Conservation (phyloP, 2,888 invertebrate species). For the Drosophila prostipennis region DNA sequence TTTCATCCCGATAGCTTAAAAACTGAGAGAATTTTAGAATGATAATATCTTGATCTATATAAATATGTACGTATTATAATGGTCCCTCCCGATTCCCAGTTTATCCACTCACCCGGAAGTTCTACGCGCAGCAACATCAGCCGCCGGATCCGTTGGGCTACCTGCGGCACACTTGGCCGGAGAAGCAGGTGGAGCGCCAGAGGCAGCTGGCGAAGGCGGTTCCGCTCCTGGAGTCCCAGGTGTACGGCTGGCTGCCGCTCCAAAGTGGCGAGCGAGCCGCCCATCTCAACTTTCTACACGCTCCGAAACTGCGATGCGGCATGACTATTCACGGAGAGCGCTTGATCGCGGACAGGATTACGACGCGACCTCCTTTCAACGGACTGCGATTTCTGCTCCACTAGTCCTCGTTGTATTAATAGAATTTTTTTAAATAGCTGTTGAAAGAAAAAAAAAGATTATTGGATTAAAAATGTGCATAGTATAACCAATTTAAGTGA, state of each 20-base stretch:
- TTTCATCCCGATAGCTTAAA: too few relatives aligned
- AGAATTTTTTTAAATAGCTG: too few relatives aligned
- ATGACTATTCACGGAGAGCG: conserved; percentile 82
- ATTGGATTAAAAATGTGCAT: too few relatives aligned
- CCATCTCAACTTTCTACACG: conserved; percentile 72
- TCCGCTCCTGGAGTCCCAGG: conserved; percentile 79
- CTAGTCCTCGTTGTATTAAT: neutral
- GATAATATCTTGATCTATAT: too few relatives aligned
- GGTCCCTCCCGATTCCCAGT: conserved; percentile 50
- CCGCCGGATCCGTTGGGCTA: conserved; percentile 43
- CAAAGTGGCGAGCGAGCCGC: conserved; percentile 46
- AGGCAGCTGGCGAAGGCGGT: conserved; percentile 41
- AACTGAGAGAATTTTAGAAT: neutral
- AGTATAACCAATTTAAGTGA: too few relatives aligned
- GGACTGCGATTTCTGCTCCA: conserved; percentile 79
- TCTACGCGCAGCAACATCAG: conserved; percentile 67
- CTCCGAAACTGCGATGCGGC: conserved; percentile 78
- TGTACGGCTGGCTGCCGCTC: conserved; percentile 81
- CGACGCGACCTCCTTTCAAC: conserved; percentile 78
- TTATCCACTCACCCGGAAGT: conserved; percentile 75
- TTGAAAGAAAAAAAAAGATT: too few relatives aligned
- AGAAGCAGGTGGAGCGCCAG: conserved; percentile 49
- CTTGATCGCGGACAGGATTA: conserved; percentile 75
- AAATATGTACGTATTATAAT: neutral
- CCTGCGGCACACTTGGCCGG: conserved; percentile 30